phyloP scores from a whole-genome alignment of 2,888 invertebrate genomes.

The Lysandra bellargus region DNA sequence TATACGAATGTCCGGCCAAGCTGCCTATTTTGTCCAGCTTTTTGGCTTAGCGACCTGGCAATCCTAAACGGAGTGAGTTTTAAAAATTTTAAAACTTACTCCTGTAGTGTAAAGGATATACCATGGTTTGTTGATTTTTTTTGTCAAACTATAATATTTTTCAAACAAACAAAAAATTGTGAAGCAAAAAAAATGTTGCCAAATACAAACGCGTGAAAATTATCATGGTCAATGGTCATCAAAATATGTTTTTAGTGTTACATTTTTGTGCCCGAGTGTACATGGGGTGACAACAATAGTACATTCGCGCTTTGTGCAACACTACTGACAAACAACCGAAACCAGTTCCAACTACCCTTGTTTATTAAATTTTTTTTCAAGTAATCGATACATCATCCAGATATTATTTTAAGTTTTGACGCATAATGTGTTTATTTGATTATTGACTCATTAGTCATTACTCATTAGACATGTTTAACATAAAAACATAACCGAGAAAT shows the following conservation, averaged over 20 bases:
- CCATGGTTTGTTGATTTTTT: too few relatives aligned
- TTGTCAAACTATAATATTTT: too few relatives aligned
- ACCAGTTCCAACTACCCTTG: slow-evolving; percentile 16
- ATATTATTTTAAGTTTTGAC: background rate
- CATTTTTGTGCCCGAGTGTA: background rate
- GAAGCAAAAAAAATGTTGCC: too few relatives aligned
- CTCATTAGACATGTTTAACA: too few relatives aligned
- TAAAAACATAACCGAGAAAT: too few relatives aligned
- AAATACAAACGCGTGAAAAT: background rate
- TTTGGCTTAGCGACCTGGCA: too few relatives aligned
- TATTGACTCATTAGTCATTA: background rate
- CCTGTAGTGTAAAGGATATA: too few relatives aligned
- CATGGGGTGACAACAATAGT: slow-evolving; percentile 11
- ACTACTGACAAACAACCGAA: background rate
- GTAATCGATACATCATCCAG: background rate
- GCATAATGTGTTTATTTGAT: background rate
- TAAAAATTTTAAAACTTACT: background rate
- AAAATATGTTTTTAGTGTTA: background rate
- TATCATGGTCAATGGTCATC: background rate
- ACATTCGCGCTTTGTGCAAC: slow-evolving; percentile 4
- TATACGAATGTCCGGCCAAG: too few relatives aligned
- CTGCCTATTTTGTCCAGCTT: too few relatives aligned
- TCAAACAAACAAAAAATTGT: too few relatives aligned
- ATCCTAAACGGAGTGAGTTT: background rate
- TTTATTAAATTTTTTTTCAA: background rate